These are phyloP conservation scores for Machimus rusticus DNA, from an alignment of 2,888 invertebrate species.

Conservation along the genomic window DNA sequence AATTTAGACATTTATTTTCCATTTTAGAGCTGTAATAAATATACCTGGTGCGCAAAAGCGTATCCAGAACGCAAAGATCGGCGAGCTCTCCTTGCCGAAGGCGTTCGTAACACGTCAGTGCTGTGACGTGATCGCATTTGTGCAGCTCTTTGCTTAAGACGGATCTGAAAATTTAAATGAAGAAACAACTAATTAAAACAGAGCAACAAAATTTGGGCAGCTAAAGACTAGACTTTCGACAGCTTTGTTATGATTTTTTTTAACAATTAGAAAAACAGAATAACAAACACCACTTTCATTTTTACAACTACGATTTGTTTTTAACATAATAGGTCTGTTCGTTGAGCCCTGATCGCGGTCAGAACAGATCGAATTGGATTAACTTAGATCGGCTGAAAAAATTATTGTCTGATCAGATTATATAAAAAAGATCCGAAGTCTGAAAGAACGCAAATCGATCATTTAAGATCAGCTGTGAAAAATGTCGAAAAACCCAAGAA, in stretches of 20 bases:
- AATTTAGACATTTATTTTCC: slow-evolving; percentile 29
- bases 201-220: background rate
- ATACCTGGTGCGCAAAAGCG: slow-evolving; percentile 93
- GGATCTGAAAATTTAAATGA: slow-evolving; percentile 67
- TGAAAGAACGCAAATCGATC: no score
- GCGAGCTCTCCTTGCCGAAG: slow-evolving; percentile 87
- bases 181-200: background rate
- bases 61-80: slow-evolving; percentile 95
- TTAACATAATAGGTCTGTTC: background rate
- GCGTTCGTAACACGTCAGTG: slow-evolving; percentile 81
- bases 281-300: no score
- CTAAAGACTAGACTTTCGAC: background rate
- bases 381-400: no score
- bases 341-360: no score
- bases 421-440: no score
- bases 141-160: slow-evolving; percentile 80
- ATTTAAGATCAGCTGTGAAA: no score
- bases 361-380: no score
- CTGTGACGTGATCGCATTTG: slow-evolving; percentile 74
- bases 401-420: no score
- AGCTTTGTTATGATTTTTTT: no score
- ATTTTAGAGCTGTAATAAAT: background rate
- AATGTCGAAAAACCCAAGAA: no score
- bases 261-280: no score
- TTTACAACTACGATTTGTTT: background rate